phyloP scores from a whole-genome alignment of 2,888 invertebrate species.

The Hydriomena furcata region DNA sequence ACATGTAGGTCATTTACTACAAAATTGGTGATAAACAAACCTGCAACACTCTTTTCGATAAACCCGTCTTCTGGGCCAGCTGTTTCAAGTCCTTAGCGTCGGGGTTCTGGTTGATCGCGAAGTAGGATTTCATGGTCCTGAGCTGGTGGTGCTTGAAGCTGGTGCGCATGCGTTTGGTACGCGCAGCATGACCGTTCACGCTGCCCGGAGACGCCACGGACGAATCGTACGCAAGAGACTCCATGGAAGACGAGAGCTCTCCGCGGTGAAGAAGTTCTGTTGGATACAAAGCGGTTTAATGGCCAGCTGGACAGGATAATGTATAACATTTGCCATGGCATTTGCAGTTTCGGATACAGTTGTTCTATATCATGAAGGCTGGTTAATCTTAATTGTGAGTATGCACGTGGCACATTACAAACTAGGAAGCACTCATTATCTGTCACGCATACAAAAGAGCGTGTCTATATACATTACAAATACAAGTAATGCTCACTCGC shows the following conservation, averaged over 20 bases:
- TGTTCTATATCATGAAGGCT: too few species aligned
- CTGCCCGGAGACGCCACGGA: constrained; percentile 88
- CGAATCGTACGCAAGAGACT: constrained; percentile 89
- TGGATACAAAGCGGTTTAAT: neutral
- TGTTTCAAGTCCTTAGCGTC: constrained; percentile 99
- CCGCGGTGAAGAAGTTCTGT: constrained; percentile 89
- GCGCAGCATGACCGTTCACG: constrained; percentile 82
- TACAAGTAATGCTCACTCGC: too few species aligned
- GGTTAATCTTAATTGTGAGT: too few species aligned
- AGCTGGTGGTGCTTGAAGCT: constrained; percentile 99
- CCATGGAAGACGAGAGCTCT: constrained; percentile 90
- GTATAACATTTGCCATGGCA: too few species aligned
- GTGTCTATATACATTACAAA: too few species aligned
- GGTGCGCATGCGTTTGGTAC: constrained; percentile 98
- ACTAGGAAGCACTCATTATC: too few species aligned
- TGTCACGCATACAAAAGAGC: too few species aligned
- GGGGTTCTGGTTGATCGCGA: constrained; percentile 99
- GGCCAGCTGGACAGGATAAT: too few species aligned
- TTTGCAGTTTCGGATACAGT: too few species aligned
- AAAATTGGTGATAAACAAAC: constrained; percentile 81
- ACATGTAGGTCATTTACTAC: too few species aligned
- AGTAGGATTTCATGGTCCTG: constrained; percentile 99
- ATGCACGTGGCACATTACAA: too few species aligned
- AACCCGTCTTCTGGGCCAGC: constrained; percentile 98
- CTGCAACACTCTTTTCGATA: constrained; percentile 98